Evolutionary conservation across 2,888 invertebrate species (phyloP).

Genomic region (Synergus laeviventris): DNA sequence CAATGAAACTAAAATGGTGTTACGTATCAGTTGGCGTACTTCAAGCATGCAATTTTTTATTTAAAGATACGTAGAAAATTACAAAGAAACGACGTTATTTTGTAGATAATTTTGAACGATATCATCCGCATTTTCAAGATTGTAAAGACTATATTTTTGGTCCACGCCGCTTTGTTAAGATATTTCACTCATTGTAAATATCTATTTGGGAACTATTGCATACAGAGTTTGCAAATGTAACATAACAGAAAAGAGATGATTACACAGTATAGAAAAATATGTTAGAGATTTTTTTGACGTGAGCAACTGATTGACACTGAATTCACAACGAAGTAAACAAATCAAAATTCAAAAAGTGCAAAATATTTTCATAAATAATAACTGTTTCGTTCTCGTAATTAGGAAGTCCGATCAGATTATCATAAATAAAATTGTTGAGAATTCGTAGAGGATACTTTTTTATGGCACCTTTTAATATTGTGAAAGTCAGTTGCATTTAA

Average conservation of each 20-base stretch:
- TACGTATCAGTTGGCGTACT: background rate
- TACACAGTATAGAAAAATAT: background rate
- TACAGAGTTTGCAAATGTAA: constrained; percentile 17
- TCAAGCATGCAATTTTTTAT: background rate
- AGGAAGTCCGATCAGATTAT: constrained; percentile 31
- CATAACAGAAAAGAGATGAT: background rate
- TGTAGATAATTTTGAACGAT: background rate
- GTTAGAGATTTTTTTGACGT: background rate
- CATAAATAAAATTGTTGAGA: constrained; percentile 30
- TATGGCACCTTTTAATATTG: constrained; percentile 40
- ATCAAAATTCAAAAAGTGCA: constrained; percentile 1
- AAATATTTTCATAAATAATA: constrained; percentile 19
- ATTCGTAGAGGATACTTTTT: constrained; percentile 1
- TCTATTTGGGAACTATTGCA: background rate
- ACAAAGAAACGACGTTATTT: constrained; percentile 1
- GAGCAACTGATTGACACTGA: constrained; percentile 4
- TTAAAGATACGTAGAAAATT: background rate
- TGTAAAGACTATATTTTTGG: background rate
- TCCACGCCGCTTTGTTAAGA: background rate
- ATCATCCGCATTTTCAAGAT: background rate
- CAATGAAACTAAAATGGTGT: constrained; percentile 2
- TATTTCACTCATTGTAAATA: constrained; percentile 14
- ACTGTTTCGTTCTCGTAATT: constrained; percentile 22
- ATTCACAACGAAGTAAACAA: constrained; percentile 23
- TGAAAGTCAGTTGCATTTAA: constrained; percentile 40